Conservation (phyloP, 2,797 vertebrate genomes). For the Silurus aristotelis region DNA sequence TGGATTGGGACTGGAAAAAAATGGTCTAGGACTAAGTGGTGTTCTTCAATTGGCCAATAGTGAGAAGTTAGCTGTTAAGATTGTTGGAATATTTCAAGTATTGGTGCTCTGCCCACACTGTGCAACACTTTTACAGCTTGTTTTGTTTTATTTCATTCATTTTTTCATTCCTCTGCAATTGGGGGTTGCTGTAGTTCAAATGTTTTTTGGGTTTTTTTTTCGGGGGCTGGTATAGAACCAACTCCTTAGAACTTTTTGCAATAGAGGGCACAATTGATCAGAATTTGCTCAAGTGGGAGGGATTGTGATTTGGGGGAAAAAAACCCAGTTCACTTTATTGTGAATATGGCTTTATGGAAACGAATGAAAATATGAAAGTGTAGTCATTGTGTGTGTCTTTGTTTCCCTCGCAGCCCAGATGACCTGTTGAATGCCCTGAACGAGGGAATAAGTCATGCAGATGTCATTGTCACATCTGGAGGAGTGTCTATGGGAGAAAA, state of each 20-base stretch:
- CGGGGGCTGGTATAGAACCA: neutral
- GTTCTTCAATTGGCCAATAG: neutral
- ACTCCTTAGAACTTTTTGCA: neutral
- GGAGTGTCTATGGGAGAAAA: slow-evolving; percentile 99
- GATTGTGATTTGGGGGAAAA: neutral
- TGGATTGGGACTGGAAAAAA: neutral
- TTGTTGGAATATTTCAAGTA: neutral
- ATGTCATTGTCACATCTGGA: slow-evolving; percentile 99
- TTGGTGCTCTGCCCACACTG: too few species aligned
- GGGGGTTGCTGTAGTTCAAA: neutral
- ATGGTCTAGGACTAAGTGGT: neutral
- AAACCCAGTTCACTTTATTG: neutral
- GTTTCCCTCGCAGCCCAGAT: slow-evolving; percentile 84
- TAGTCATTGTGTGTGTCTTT: neutral
- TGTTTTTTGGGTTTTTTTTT: too few species aligned
- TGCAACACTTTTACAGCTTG: too few species aligned
- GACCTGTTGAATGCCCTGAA: slow-evolving; percentile 97
- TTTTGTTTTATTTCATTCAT: too few species aligned
- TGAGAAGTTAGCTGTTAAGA: neutral
- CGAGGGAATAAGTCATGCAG: slow-evolving; percentile 96
- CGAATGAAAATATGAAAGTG: neutral
- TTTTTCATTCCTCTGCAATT: neutral
- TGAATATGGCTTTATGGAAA: neutral
- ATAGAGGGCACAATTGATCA: neutral
- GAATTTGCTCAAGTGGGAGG: neutral